phyloP scores from a whole-genome alignment of 2,888 invertebrate genomes.

The Xylocampa areola region DNA sequence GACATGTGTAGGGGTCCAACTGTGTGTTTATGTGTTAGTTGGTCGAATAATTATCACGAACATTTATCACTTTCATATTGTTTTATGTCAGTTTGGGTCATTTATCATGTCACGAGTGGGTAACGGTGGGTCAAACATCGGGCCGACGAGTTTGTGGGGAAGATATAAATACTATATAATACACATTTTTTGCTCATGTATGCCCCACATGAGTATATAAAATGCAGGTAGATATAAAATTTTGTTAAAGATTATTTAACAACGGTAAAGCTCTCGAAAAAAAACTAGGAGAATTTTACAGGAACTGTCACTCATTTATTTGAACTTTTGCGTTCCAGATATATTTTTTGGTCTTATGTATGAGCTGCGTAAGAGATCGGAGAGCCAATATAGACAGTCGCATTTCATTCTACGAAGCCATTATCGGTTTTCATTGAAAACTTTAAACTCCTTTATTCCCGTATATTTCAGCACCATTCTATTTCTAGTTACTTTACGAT shows the following conservation, averaged over 20 bases:
- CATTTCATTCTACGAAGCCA: constrained; percentile 24
- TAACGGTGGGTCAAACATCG: constrained; percentile 61
- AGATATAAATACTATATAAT: constrained; percentile 35
- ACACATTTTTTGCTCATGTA: no score
- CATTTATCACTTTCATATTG: constrained; percentile 74
- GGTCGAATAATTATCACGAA: constrained; percentile 66
- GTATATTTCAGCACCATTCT: constrained; percentile 38
- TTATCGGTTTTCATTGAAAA: constrained; percentile 42
- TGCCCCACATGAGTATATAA: no score
- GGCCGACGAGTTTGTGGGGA: constrained; percentile 29
- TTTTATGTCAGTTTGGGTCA: constrained; percentile 70
- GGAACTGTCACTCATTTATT: no score
- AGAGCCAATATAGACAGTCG: constrained; percentile 26
- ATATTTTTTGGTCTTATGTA: background rate
- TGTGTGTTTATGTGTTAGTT: constrained; percentile 54
- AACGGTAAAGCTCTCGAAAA: no score
- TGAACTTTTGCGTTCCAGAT: no score
- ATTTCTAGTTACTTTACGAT: constrained; percentile 47
- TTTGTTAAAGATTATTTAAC: no score
- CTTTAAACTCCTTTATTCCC: constrained; percentile 36
- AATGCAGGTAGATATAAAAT: no score
- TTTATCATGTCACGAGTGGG: constrained; percentile 68
- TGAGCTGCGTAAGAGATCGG: constrained; percentile 4
- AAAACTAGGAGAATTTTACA: no score
- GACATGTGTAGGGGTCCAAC: constrained; percentile 33